These are phyloP conservation scores for Leptopterna dolabrata DNA, from an alignment of 2,888 invertebrate species.

Conservation along the genomic window DNA sequence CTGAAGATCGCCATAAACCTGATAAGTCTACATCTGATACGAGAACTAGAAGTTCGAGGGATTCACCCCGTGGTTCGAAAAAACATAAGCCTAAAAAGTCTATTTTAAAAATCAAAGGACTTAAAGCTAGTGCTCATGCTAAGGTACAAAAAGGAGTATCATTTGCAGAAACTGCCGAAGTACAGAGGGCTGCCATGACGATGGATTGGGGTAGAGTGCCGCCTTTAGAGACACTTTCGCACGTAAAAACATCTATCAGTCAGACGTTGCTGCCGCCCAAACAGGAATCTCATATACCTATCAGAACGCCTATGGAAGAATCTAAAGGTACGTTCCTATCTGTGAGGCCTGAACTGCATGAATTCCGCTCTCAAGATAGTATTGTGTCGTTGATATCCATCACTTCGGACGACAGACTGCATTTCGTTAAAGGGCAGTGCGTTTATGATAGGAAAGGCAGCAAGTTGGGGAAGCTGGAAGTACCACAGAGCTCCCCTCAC, in stretches of 20 bases:
- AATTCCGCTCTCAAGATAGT: background rate
- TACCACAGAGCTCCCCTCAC: background rate
- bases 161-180: background rate
- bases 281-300: background rate
- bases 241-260: background rate
- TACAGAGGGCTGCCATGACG: background rate
- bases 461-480: conserved; percentile 19
- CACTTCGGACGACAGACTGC: conserved; percentile 45
- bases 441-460: conserved; percentile 18
- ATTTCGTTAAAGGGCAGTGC: conserved; percentile 46
- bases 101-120: background rate
- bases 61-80: background rate
- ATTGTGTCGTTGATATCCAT: conserved; percentile 31
- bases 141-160: conserved; percentile 12
- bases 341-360: background rate
- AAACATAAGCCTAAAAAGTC: conserved; percentile 25
- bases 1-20: background rate
- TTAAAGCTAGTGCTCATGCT: background rate
- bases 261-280: background rate
- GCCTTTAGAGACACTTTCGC: background rate
- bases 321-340: background rate
- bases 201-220: background rate
- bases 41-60: background rate
- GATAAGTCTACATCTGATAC: background rate
- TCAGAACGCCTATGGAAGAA: background rate